Evolutionary conservation across 2,113 vertebrate species (phyloP).

Genomic region (Carettochelys insculpta): DNA sequence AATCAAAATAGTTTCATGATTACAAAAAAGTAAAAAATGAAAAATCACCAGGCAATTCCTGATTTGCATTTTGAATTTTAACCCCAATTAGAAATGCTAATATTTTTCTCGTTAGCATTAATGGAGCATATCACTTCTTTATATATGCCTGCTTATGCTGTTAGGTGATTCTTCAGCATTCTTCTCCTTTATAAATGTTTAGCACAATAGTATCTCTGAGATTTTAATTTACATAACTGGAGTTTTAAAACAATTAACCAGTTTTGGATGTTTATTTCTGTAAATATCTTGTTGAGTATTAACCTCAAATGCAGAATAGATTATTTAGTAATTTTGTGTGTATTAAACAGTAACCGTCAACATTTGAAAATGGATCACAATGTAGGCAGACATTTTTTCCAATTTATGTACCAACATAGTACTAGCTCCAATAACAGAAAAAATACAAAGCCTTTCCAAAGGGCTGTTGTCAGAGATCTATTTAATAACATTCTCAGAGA

Average conservation of each 20-base stretch:
- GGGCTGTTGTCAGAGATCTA: neutral
- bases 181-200: neutral
- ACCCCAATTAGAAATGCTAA: neutral
- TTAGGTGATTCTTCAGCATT: neutral
- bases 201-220: neutral
- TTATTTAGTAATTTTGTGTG: neutral
- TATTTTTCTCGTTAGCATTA: neutral
- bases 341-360: neutral
- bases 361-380: neutral
- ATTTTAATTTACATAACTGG: neutral
- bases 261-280: neutral
- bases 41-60: neutral
- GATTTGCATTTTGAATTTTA: neutral
- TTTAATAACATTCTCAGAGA: neutral
- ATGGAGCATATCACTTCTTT: neutral
- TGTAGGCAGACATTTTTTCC: neutral
- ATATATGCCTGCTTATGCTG: neutral
- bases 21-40: neutral
- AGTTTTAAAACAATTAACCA: neutral
- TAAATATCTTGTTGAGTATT: neutral
- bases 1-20: neutral
- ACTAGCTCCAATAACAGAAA: neutral
- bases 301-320: neutral
- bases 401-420: neutral
- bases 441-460: neutral